These are phyloP conservation scores for Tolmerus cingulatus DNA, from an alignment of 2,888 invertebrate genomes.

Conservation along the genomic window DNA sequence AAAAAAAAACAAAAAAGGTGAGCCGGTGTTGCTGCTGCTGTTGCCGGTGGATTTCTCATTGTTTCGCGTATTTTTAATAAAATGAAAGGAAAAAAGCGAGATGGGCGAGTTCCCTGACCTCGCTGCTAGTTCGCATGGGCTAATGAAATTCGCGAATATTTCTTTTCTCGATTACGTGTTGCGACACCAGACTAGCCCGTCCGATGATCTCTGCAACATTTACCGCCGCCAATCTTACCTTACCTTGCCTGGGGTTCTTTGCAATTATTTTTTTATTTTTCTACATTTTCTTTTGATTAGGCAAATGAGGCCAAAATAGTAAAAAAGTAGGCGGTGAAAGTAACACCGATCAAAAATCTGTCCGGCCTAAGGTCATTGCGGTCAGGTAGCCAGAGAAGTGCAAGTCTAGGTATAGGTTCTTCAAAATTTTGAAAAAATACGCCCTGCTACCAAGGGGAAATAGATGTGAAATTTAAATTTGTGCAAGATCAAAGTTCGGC, in stretches of 20 bases:
- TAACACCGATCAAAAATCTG: conserved; percentile 1
- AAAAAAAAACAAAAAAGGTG: too few relatives aligned
- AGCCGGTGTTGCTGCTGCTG: background rate
- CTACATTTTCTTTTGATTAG: background rate
- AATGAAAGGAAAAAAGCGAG: conserved; percentile 11
- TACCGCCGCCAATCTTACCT: background rate
- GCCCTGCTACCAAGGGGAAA: background rate
- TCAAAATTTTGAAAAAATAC: background rate
- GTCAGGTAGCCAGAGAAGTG: background rate
- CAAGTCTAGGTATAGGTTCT: background rate
- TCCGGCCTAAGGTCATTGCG: background rate
- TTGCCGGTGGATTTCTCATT: background rate
- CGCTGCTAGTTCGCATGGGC: background rate
- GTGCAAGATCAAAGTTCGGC: background rate
- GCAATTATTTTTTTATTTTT: background rate
- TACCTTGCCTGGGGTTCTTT: background rate
- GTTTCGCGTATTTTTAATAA: background rate
- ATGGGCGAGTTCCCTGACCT: conserved; percentile 19
- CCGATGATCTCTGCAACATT: background rate
- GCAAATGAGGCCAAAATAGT: background rate
- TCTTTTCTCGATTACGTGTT: background rate
- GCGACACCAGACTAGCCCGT: background rate
- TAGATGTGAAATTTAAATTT: background rate
- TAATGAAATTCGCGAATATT: background rate
- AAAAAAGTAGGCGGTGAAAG: conserved; percentile 34